phyloP scores from a whole-genome alignment of 2,113 vertebrate species.

The Neoarius graeffei region DNA sequence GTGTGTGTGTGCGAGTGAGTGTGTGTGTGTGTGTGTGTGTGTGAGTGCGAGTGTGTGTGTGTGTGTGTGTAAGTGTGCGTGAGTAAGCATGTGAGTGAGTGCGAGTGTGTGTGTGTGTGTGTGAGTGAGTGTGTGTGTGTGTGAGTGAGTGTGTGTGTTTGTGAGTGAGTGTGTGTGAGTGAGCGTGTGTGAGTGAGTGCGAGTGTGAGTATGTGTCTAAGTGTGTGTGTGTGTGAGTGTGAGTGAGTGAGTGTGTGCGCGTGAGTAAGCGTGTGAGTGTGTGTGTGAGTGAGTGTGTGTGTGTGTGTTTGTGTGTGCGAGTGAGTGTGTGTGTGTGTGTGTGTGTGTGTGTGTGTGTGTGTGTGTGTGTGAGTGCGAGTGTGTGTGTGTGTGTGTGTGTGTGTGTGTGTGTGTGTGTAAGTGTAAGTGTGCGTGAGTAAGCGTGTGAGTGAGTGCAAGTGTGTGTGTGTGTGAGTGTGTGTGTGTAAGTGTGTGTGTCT shows the following conservation, averaged over 20 bases:
- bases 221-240: too few relatives aligned
- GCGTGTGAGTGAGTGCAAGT: too few relatives aligned
- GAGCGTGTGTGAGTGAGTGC: background rate
- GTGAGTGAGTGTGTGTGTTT: conserved; percentile 7
- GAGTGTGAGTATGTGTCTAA: too few relatives aligned
- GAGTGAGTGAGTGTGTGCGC: background rate
- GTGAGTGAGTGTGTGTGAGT: background rate
- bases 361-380: background rate
- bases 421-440: background rate
- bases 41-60: too few relatives aligned
- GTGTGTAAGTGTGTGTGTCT: too few relatives aligned
- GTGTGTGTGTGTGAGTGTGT: too few relatives aligned
- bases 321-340: background rate
- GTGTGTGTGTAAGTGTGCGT: background rate
- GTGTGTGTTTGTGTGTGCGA: too few relatives aligned
- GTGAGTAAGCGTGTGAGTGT: background rate
- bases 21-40: conserved; percentile 1
- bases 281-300: background rate
- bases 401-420: background rate
- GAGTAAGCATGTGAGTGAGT: background rate
- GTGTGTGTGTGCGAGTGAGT: too few relatives aligned
- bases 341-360: background rate
- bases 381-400: conserved; percentile 4
- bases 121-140: background rate
- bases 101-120: background rate